Conservation (phyloP, 30 jellyfish, hydroid and myxozoan species). For the Morbakka virulenta region DNA sequence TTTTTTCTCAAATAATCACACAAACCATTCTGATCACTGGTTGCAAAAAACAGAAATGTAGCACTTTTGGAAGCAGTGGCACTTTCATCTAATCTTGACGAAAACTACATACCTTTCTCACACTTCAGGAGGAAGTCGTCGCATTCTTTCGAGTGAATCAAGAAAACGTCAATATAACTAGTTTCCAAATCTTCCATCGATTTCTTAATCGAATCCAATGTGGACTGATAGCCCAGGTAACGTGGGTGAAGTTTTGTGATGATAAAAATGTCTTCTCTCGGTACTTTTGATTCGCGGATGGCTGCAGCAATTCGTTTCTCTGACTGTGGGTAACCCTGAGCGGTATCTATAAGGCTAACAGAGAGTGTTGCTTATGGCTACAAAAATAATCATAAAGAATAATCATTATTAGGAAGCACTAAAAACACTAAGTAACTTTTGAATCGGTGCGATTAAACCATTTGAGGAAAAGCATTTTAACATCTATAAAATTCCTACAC, state of each 20-base stretch:
- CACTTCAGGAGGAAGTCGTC: conserved; percentile 78
- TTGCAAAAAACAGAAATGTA: too few species aligned
- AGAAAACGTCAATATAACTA: conserved; percentile 71
- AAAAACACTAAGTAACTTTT: too few species aligned
- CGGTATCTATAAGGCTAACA: conserved; percentile 86
- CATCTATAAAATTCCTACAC: too few species aligned
- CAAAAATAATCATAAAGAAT: neutral
- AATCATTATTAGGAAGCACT: too few species aligned
- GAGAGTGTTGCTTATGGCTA: too few species aligned
- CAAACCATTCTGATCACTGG: too few species aligned
- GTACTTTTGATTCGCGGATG: conserved; percentile 56
- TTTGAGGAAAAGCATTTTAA: too few species aligned
- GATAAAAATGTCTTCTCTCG: conserved; percentile 79
- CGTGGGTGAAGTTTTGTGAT: conserved; percentile 87
- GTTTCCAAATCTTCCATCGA: conserved; percentile 71
- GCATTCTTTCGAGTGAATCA: conserved; percentile 80
- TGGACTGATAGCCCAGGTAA: conserved; percentile 76
- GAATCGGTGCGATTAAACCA: too few species aligned
- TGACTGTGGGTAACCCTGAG: conserved; percentile 88
- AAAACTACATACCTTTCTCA: conserved; percentile 74
- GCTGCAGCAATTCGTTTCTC: conserved; percentile 88
- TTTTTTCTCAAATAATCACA: too few species aligned
- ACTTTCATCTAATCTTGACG: too few species aligned
- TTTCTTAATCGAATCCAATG: conserved; percentile 78
- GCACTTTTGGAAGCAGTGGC: too few species aligned